Base-by-base conservation (phyloP, 2,113 vertebrate genomes). In the Pomatorhinus ruficollis region DNA sequence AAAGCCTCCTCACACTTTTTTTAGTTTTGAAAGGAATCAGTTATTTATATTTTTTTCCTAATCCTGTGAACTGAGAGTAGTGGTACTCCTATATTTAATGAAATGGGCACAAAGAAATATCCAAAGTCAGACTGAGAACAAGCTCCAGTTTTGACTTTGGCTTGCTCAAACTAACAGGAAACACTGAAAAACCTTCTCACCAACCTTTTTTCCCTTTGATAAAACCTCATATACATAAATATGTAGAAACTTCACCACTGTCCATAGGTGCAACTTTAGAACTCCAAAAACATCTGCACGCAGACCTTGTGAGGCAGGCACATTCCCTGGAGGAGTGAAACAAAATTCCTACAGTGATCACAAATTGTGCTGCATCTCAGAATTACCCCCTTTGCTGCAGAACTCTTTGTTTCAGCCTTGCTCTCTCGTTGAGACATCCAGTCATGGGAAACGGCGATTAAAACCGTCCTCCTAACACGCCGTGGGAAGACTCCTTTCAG, bases 401-500 rank as follows among this genome's bases (percentile, higher is more conserved):
- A 72, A 74, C 35, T 60, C 72, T 88, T 65, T 83, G 68, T 84
- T n/a, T 83, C 69, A 85, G 68, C 35, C 21, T 57, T 50, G 49
- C 28, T 95, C 44, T 0, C 1, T 56, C 23, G 2, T n/a, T 85
- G 76, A 90, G 83, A 60, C 35, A 76, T 7, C 10, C 77, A 95
- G 79, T 23, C 91, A 85, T 72, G 76, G 85, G 90, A 96, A 96
- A 93, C 1, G 0, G 52, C 0, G 2, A 81, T 80, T 92, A 94
- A 93, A 86, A 42, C 50, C 35, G 75, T 57, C 15, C 70, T 91
- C 42, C 63, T 42, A 71, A 42, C 61, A 33, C 27, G 66, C 2
- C 92, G 93, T 74, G 76, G 83, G 91, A 96, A 96, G 72, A 94
- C 57, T 81, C 66, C 27, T 96, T 96, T 94, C 92, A 84, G 44